phyloP scores from a whole-genome alignment of 2,113 vertebrate species.

The Trogon melanurus region DNA sequence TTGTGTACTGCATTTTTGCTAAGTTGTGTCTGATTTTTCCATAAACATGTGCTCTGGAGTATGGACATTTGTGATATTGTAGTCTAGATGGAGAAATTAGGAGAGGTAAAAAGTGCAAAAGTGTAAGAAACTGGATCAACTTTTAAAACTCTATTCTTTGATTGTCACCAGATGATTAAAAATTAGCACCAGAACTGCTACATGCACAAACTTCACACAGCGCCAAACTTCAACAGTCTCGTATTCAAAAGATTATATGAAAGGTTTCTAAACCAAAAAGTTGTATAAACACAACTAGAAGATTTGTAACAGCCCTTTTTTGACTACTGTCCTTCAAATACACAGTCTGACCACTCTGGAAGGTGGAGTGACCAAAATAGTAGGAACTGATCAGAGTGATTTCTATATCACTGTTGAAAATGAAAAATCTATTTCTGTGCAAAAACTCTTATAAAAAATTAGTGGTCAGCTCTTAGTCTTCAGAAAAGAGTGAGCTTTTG shows the following conservation, averaged over 20 bases:
- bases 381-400: background rate
- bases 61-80: background rate
- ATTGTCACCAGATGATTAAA: background rate
- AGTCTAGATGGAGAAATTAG: background rate
- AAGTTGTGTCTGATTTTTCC: background rate
- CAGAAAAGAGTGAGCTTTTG: background rate
- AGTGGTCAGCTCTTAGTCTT: background rate
- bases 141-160: background rate
- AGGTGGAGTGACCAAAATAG: background rate
- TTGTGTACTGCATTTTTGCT: background rate
- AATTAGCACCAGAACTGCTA: background rate
- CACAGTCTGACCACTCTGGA: accelerated
- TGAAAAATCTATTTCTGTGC: background rate
- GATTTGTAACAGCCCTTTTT: background rate
- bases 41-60: background rate
- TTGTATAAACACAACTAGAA: background rate
- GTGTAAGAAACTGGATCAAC: background rate
- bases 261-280: background rate
- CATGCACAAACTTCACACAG: background rate
- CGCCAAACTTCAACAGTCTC: background rate
- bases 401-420: background rate
- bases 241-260: background rate
- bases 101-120: background rate
- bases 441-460: background rate
- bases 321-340: background rate